A percentile compares a stretch with the other conserved stretches of the same genome.
Evolutionary conservation across 2,888 invertebrate genomes (phyloP).

Genomic region (Teinopalpus imperialis): DNA sequence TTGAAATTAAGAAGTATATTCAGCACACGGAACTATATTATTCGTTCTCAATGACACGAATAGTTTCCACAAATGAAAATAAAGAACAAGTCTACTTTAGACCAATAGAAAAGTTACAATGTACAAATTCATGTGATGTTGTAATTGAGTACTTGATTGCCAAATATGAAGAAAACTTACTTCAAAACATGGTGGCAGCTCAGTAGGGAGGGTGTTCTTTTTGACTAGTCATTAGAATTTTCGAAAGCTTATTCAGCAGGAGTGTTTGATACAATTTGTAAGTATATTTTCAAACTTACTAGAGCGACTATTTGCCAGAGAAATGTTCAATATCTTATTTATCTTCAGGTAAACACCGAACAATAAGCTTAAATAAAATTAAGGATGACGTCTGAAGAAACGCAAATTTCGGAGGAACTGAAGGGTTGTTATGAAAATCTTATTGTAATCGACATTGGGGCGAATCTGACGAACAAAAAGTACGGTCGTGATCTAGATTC

Average conservation of each 20-base stretch:
- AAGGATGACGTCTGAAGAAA: slow-evolving; percentile 79
- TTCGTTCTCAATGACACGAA: slow-evolving; percentile 7
- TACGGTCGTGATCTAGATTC: slow-evolving; percentile 95
- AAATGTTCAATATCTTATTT: background rate
- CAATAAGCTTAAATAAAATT: slow-evolving; percentile 74
- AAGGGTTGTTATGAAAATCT: slow-evolving; percentile 94
- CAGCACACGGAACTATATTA: slow-evolving; percentile 12
- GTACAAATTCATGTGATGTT: background rate
- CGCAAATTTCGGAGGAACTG: slow-evolving; percentile 79
- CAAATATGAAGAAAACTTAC: slow-evolving; percentile 28
- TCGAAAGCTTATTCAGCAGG: slow-evolving; percentile 73
- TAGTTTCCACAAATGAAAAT: slow-evolving; percentile 4
- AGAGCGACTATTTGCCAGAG: background rate
- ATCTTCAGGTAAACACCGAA: slow-evolving; percentile 72
- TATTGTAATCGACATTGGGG: slow-evolving; percentile 95
- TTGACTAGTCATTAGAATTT: slow-evolving; percentile 67
- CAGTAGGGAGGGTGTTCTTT: slow-evolving; percentile 69
- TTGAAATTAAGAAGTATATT: too few species aligned
- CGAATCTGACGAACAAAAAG: slow-evolving; percentile 96
- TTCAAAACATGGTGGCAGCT: slow-evolving; percentile 78
- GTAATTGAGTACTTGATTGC: slow-evolving; percentile 10
- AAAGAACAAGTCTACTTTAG: background rate
- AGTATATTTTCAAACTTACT: slow-evolving; percentile 38
- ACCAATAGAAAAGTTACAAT: slow-evolving; percentile 7
- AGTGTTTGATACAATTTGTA: slow-evolving; percentile 81